phyloP scores from a whole-genome alignment of 2,797 vertebrate species.

The Mallotus villosus region DNA sequence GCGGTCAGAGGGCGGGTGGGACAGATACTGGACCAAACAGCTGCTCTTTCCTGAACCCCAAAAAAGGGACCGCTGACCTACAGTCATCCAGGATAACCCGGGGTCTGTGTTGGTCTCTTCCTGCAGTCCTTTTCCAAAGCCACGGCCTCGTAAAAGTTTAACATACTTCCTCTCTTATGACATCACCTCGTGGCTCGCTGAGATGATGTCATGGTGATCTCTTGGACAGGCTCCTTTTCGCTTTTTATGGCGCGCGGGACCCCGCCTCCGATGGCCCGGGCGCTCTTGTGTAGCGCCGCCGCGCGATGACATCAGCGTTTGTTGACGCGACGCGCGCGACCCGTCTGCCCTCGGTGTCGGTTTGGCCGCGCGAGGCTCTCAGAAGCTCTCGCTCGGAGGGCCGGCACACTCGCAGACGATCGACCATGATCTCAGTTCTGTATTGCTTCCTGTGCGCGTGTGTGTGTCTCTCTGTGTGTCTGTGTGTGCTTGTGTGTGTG shows the following conservation, averaged over 20 bases:
- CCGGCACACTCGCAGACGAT: background rate
- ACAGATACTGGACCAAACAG: constrained; percentile 9
- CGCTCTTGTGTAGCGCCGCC: constrained; percentile 1
- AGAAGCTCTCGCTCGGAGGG: background rate
- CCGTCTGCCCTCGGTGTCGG: constrained; percentile 22
- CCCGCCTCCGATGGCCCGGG: constrained; percentile 4
- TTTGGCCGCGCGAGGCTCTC: constrained; percentile 1
- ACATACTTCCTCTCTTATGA: constrained; percentile 62
- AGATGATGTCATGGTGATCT: constrained; percentile 65
- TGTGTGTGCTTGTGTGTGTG: background rate
- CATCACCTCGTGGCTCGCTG: constrained; percentile 61
- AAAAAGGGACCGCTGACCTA: constrained; percentile 39
- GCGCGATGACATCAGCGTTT: constrained; percentile 19
- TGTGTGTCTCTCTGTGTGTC: too few species aligned
- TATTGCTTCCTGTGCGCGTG: background rate
- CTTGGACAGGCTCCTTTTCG: constrained; percentile 43
- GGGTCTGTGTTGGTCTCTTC: constrained; percentile 42
- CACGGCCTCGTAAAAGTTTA: constrained; percentile 54
- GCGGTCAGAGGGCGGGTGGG: constrained; percentile 51
- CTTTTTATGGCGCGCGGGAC: constrained; percentile 30
- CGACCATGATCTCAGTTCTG: background rate
- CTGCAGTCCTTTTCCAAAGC: constrained; percentile 44
- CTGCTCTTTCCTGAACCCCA: constrained; percentile 6
- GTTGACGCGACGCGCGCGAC: constrained; percentile 44
- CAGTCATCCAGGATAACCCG: constrained; percentile 6